Evolutionary conservation across 2,888 invertebrate genomes (phyloP).

Genomic region (Tinea semifulvella): DNA sequence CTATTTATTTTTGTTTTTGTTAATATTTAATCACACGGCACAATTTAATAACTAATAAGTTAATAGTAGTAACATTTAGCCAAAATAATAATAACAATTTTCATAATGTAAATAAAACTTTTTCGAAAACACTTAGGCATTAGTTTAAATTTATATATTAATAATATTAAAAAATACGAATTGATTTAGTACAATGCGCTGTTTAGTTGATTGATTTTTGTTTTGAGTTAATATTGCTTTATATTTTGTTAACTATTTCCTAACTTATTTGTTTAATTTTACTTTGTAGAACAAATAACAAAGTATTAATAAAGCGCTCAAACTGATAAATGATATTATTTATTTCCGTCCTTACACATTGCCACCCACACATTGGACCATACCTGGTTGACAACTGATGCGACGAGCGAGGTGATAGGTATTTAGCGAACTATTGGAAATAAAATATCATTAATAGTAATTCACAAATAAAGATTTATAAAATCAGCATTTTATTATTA

Average conservation of each 20-base stretch:
- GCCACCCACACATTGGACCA: background rate
- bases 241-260: slow-evolving; percentile 8
- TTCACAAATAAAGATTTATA: too few species aligned
- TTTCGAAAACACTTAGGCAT: slow-evolving; percentile 32
- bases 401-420: too few species aligned
- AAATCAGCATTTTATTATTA: too few species aligned
- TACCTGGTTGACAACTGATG: too few species aligned
- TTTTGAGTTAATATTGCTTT: slow-evolving; percentile 11
- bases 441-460: too few species aligned
- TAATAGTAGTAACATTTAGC: slow-evolving; percentile 61
- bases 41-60: slow-evolving; percentile 56
- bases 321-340: slow-evolving; percentile 9
- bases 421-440: too few species aligned
- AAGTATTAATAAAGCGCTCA: slow-evolving; percentile 13
- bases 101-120: slow-evolving; percentile 42
- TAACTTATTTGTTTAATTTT: slow-evolving; percentile 12
- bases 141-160: slow-evolving; percentile 27
- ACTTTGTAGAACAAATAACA: slow-evolving; percentile 15
- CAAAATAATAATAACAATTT: slow-evolving; percentile 52
- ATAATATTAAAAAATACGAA: slow-evolving; percentile 31
- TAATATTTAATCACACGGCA: slow-evolving; percentile 40
- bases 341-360: background rate
- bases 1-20: slow-evolving; percentile 1
- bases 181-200: slow-evolving; percentile 42
- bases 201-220: slow-evolving; percentile 37